Conservation (phyloP, 2,888 invertebrate genomes). For the Chymomyza caudatula region DNA sequence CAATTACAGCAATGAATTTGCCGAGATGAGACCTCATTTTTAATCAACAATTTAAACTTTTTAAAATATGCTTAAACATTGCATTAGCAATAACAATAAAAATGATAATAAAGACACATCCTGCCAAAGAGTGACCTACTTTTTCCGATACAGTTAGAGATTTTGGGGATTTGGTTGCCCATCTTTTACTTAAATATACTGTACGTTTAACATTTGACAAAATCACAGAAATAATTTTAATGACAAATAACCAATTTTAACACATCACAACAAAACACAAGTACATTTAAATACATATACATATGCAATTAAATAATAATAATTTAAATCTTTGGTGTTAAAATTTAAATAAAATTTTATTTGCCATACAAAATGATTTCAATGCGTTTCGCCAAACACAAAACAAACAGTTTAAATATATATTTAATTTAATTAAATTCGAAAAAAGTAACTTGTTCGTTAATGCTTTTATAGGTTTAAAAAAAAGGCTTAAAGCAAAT, state of each 20-base stretch:
- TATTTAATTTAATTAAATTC: background rate
- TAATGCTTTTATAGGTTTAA: background rate
- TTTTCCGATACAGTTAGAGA: too few species aligned
- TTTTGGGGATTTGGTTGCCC: too few species aligned
- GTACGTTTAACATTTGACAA: constrained; percentile 67
- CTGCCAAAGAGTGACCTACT: too few species aligned
- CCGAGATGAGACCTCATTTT: too few species aligned
- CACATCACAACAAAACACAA: constrained; percentile 31
- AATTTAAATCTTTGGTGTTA: constrained; percentile 50
- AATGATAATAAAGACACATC: too few species aligned
- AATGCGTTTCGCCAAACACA: constrained; percentile 74
- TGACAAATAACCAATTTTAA: constrained; percentile 38
- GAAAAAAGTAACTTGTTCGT: background rate
- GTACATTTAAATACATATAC: constrained; percentile 15
- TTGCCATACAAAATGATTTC: constrained; percentile 47
- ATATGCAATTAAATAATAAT: constrained; percentile 39
- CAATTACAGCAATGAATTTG: too few species aligned
- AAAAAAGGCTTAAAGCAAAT: constrained; percentile 45
- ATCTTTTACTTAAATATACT: too few species aligned
- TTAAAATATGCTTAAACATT: too few species aligned
- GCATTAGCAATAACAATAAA: too few species aligned
- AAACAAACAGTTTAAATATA: constrained; percentile 42
- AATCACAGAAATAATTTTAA: constrained; percentile 51
- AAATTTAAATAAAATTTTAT: constrained; percentile 53
- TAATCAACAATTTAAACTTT: too few species aligned